Evolutionary conservation across 2,797 vertebrate species (phyloP).

Genomic region (Neomorphus geoffroyi): DNA sequence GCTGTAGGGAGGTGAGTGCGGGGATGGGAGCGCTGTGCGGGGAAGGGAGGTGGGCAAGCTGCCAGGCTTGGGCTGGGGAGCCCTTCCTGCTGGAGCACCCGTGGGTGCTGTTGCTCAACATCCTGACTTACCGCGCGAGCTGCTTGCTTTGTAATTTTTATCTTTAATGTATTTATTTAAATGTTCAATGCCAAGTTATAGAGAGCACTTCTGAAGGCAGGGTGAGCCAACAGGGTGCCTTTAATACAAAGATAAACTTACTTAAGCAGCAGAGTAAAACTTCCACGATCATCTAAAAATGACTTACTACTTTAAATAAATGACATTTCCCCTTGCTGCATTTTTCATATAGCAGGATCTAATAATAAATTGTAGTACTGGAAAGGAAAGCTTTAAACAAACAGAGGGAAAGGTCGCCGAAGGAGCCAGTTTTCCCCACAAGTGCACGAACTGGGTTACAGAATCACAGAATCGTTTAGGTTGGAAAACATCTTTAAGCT

Average conservation of each 20-base stretch:
- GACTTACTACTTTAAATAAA: background rate
- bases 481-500: too few species aligned
- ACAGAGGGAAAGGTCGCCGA: background rate
- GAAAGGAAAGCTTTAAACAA: background rate
- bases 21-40: background rate
- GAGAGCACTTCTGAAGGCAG: background rate
- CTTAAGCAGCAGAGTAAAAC: background rate
- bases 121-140: accelerated
- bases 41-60: accelerated
- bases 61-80: background rate
- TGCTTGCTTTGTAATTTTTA: background rate
- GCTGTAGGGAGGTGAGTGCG: background rate
- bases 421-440: background rate
- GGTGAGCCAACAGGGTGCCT: background rate
- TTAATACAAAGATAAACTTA: background rate
- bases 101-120: accelerated
- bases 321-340: background rate
- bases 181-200: accelerated
- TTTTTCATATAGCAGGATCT: background rate
- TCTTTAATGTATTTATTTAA: background rate
- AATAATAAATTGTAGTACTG: background rate
- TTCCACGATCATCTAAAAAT: accelerated
- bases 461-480: too few species aligned
- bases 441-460: background rate
- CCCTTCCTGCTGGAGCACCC: background rate